These are phyloP conservation scores for Lepidocyrtinus sp. DNA, from an alignment of 2,888 invertebrate genomes.

Conservation along the genomic window DNA sequence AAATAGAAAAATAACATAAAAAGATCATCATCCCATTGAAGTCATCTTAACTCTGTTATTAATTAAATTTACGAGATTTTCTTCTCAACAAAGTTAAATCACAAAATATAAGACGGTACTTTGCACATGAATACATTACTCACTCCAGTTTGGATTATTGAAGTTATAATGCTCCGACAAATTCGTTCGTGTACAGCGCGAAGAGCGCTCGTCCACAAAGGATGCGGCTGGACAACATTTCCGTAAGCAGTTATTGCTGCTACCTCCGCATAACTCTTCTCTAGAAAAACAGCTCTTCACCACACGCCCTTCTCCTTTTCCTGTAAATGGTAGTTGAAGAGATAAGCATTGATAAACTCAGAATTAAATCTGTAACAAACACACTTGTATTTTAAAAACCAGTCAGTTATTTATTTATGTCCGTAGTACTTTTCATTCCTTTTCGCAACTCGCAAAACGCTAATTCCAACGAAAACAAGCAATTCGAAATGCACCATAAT, in stretches of 20 bases:
- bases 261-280: constrained; percentile 55
- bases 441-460: not conserved
- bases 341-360: not conserved
- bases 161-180: constrained; percentile 45
- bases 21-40: not conserved
- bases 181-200: constrained; percentile 30
- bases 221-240: constrained; percentile 67
- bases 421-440: not conserved
- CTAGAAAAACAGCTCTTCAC: constrained; percentile 66
- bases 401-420: not conserved
- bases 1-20: not conserved
- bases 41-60: not conserved
- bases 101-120: constrained; percentile 4
- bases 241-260: constrained; percentile 54
- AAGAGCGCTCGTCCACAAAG: constrained; percentile 42
- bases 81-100: not conserved
- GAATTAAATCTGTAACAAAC: not conserved
- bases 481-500: not conserved
- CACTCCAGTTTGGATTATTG: constrained; percentile 60
- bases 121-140: constrained; percentile 32
- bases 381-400: too few relatives aligned
- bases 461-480: not conserved
- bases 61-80: not conserved
- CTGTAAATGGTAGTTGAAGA: constrained; percentile 40
- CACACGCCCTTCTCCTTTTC: constrained; percentile 64